Evolutionary conservation across 2,797 vertebrate genomes (phyloP), one percentile per base, ranked within the genome.

Genomic region (Salmo trutta): DNA sequence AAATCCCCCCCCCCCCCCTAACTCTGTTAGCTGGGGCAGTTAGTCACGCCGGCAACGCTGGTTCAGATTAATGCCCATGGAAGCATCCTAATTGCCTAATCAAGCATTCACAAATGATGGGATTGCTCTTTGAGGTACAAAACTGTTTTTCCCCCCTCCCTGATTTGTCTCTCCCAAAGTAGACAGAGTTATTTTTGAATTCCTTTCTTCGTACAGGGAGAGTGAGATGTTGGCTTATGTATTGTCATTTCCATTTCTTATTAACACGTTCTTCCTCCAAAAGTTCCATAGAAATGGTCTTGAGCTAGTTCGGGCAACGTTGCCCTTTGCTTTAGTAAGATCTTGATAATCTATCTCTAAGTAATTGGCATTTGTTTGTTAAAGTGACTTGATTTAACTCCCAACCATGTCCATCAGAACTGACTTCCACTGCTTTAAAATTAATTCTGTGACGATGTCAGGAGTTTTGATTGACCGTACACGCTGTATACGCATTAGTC

Each of bases 41-140:
- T 47, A 47, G 41, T 47, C 41, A 47, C 41, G 41, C 2, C 41
- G 80, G 75, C 75, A 77, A 84, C 82, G 84, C 75, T 89, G 86
- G 88, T 84, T 82, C 86, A 87, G 85, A 92, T 86, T 85, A 85
- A 91, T 89, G 79, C 80, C 88, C 80, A 56, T 19, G 54, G 85
- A 91, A 78, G 75, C 62, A 76, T 78, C 47, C 56, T 52, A 80
- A 82, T 80, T 71, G 66, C 51, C 59, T 65, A 36, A 65, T 75
- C 73, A 70, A 72, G 47, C 70, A 14, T 71, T 54, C 72, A 15
- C 75, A 71, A 77, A 77, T 70, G 41, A 66, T 67, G 47, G 54
- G 51, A 74, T 73, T 68, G 71, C 64, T 71, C 62, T 27, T 71
- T 29, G 8, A 77, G 14, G 33, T 16, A 70, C 66, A 47, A 29